A percentile compares a stretch with the other conserved stretches of the same genome.
Conservation (phyloP, 2,888 invertebrate species). For the Chrysopilus asiliformis region DNA sequence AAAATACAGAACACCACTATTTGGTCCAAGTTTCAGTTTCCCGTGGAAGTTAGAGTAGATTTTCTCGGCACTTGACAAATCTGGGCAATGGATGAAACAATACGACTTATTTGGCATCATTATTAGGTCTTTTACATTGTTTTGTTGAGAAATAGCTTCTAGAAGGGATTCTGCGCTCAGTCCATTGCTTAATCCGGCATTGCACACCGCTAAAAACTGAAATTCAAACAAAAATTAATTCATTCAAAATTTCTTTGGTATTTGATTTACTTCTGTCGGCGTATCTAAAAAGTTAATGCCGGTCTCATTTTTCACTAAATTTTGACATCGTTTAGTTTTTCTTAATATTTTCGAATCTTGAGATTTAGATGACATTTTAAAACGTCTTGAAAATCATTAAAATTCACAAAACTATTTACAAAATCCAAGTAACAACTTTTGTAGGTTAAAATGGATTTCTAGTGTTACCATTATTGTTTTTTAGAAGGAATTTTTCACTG, state of each 20-base stretch:
- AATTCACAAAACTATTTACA: no score
- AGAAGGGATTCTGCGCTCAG: slow-evolving; percentile 51
- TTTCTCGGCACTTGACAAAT: slow-evolving; percentile 37
- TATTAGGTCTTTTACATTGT: slow-evolving; percentile 45
- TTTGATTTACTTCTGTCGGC: slow-evolving; percentile 29
- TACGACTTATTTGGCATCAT: slow-evolving; percentile 71
- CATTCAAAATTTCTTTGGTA: not conserved
- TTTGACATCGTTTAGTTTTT: slow-evolving; percentile 37
- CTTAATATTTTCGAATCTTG: slow-evolving; percentile 28
- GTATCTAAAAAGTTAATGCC: slow-evolving; percentile 26
- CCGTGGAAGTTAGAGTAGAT: slow-evolving; percentile 51
- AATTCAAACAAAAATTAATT: not conserved
- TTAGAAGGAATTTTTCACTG: no score
- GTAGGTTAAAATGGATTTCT: no score
- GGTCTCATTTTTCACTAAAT: slow-evolving; percentile 36
- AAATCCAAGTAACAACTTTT: no score
- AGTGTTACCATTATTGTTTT: no score
- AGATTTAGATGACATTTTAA: no score
- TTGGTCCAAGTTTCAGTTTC: slow-evolving; percentile 41
- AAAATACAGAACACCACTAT: slow-evolving; percentile 50
- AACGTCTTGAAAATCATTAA: no score
- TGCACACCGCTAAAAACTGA: slow-evolving; percentile 49
- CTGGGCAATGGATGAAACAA: slow-evolving; percentile 54
- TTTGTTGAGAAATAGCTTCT: slow-evolving; percentile 39
- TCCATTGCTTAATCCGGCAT: slow-evolving; percentile 75